These are phyloP conservation scores for Meganola albula DNA, from an alignment of 2,888 invertebrate genomes.

Conservation along the genomic window DNA sequence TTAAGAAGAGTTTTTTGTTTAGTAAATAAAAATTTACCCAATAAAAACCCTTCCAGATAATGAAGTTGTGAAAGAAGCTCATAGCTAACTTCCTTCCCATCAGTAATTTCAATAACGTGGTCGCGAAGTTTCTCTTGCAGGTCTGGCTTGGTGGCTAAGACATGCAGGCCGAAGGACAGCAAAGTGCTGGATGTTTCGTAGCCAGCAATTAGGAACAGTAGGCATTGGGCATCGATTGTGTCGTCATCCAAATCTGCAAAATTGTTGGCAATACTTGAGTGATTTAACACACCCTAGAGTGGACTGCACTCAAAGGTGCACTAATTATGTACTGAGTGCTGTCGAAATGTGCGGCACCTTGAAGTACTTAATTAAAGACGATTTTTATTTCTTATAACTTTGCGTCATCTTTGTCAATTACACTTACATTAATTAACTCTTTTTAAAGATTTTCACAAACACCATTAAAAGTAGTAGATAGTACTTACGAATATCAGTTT, in stretches of 20 bases:
- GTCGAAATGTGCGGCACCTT: no score
- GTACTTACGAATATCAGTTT: slow-evolving; percentile 38
- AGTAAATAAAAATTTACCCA: slow-evolving; percentile 35
- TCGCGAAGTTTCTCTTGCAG: slow-evolving; percentile 63
- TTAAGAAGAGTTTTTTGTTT: no score
- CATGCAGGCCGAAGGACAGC: slow-evolving; percentile 74
- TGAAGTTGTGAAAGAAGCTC: slow-evolving; percentile 51
- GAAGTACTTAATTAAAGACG: no score
- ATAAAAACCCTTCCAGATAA: slow-evolving; percentile 59
- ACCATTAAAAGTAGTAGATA: no score
- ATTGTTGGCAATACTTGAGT: no score
- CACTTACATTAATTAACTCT: no score
- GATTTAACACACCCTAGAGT: no score
- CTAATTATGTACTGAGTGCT: no score
- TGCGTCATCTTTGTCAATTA: no score
- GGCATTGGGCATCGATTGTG: slow-evolving; percentile 75
- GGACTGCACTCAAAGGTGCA: no score
- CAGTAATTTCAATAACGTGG: slow-evolving; percentile 55
- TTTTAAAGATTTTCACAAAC: no score
- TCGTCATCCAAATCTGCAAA: slow-evolving; percentile 69
- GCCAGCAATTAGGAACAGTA: slow-evolving; percentile 79
- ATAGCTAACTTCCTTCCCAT: slow-evolving; percentile 55
- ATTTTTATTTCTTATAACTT: no score
- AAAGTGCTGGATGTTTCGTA: slow-evolving; percentile 79
- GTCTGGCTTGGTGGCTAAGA: slow-evolving; percentile 65